Base-by-base conservation (phyloP, 1,140 invertebrate species). In the Zophobas atratus region DNA sequence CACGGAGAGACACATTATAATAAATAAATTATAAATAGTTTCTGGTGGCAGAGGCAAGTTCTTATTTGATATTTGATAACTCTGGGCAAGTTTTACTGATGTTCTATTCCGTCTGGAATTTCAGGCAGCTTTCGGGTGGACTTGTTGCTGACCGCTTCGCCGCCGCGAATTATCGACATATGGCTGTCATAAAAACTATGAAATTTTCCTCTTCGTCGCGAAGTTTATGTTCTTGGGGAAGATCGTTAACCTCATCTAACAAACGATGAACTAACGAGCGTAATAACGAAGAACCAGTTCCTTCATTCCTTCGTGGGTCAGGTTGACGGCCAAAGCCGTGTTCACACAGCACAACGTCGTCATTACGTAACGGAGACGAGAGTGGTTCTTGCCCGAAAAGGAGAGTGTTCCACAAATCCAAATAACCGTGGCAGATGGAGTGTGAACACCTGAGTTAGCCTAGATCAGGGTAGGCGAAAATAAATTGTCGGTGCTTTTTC, bases 321-420 rank as follows among this genome's bases (percentile, higher is more conserved):
- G 71, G 71, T 73, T 73, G 71, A 73, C 55, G 71, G 71, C 71
- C 71, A 56, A 55, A 73, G 71, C 49, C 71, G 49, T 38, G 71
- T 73, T 55, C 71, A 53, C 71, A 56, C 55, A 49, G n/a, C 43
- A 33, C 49, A 70, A 46, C 5, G 41, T 72, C 51, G 20, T 4
- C 39, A 39, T 41, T 43, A 67, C 60, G 60, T 67, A 43, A 67
- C 39, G 38, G n/a, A 35, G 35, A 6, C 1, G 56, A 60, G 36
- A 60, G 60, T 36, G 60, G 56, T 36, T 34, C 60, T 20, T 4
- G 60, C 60, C 60, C 60, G 60, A 67, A 67, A 67, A 56, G 49
- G 71, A 73, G 71, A 73, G 71, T 73, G 71, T 73, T 73, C 71
- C 49, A 73, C 51, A 73, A 73, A 73, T 56, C 71, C 39, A 41